Percentiles rank a stretch among this genome's conserved stretches.
Evolutionary conservation across 2,888 invertebrate species (phyloP).

Genomic region (Lysandra bellargus): DNA sequence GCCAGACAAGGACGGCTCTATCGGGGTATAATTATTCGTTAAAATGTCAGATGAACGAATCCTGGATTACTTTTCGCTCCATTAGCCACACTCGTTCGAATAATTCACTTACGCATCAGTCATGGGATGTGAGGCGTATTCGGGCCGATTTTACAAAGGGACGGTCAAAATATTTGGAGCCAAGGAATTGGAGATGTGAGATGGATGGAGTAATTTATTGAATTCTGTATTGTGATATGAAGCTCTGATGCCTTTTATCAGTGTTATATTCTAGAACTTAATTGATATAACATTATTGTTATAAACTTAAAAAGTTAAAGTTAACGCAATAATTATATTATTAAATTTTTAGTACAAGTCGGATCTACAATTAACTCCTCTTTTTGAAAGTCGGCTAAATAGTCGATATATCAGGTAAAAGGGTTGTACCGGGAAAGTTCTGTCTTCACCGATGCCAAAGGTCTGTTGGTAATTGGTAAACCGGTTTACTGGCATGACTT

Average conservation of each 20-base stretch:
- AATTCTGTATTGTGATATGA: neutral
- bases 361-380: too few species aligned
- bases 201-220: neutral
- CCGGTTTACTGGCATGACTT: too few species aligned
- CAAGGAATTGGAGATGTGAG: neutral
- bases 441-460: too few species aligned
- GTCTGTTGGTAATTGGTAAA: too few species aligned
- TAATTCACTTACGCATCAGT: conserved; percentile 35
- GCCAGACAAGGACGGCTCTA: conserved; percentile 39
- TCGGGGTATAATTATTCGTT: conserved; percentile 51
- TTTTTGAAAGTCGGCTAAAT: too few species aligned
- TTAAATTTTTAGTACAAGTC: too few species aligned
- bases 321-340: too few species aligned
- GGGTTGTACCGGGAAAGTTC: too few species aligned
- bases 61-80: conserved; percentile 34
- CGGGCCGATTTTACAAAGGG: conserved; percentile 25
- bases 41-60: conserved; percentile 47
- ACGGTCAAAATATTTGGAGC: conserved; percentile 20
- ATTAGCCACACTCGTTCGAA: conserved; percentile 34
- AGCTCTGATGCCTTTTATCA: neutral
- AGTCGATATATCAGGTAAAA: too few species aligned
- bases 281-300: too few species aligned
- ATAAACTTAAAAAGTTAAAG: too few species aligned
- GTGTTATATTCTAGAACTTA: too few species aligned
- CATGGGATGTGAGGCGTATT: conserved; percentile 29